Conservation (phyloP, 2,888 invertebrate genomes). For the Volucella inflata region DNA sequence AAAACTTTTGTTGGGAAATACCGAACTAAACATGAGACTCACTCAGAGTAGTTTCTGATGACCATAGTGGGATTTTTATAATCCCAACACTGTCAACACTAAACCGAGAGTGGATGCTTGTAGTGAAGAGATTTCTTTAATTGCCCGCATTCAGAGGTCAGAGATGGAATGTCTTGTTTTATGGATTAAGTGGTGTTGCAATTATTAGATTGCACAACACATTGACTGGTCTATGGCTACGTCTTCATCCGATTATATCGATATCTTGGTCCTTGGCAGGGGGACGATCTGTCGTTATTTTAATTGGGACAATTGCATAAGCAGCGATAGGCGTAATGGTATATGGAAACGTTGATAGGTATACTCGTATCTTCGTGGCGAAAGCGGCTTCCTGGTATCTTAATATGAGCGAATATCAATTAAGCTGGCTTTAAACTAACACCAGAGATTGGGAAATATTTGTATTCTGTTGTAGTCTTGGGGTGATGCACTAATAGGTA, state of each 20-base stretch:
- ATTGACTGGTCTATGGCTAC: background rate
- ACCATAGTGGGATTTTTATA: too few relatives aligned
- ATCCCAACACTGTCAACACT: too few relatives aligned
- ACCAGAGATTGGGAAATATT: slow-evolving; percentile 21
- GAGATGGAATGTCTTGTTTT: slow-evolving; percentile 7
- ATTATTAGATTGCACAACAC: slow-evolving; percentile 35
- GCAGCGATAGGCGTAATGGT: background rate
- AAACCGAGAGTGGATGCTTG: too few relatives aligned
- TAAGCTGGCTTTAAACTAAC: slow-evolving; percentile 3
- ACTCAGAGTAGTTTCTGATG: too few relatives aligned
- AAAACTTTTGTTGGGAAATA: too few relatives aligned
- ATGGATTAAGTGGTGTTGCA: slow-evolving; percentile 19
- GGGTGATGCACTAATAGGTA: background rate
- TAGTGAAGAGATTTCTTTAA: background rate
- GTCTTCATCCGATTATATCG: background rate
- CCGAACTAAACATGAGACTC: too few relatives aligned
- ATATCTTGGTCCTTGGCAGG: slow-evolving; percentile 24
- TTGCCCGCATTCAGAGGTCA: slow-evolving; percentile 40
- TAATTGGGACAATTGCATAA: slow-evolving; percentile 37
- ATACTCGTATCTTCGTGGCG: background rate
- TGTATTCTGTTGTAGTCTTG: background rate
- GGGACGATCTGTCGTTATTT: slow-evolving; percentile 2
- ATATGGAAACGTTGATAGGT: background rate
- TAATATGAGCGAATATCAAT: slow-evolving; percentile 20
- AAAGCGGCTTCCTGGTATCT: slow-evolving; percentile 38